Evolutionary conservation across 1,140 invertebrate species (phyloP), one percentile per base, ranked within the genome.

Genomic region (Tenebrio molitor): DNA sequence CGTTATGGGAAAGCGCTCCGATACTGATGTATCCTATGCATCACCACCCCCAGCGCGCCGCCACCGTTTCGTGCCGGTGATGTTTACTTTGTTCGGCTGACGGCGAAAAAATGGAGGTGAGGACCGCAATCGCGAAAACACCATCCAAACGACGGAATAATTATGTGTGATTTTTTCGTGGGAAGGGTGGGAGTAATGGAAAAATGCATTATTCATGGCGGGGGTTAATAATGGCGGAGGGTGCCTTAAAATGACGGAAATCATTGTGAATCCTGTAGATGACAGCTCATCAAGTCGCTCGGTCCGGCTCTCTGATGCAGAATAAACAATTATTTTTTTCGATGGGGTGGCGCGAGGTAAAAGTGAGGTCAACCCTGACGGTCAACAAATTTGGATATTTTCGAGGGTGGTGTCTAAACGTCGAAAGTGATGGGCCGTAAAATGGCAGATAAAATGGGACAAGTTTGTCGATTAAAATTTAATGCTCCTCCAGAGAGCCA

Each of bases 1-100:
- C 50, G 50, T 58, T 58, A 58, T 58, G 50, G 23, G 21, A 58
- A 2, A 15, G 12, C 50, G 25, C 50, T 58, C 23, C 50, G 23
- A 58, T 58, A 58, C 50, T 58, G 50, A 58, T 58, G 50, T 58
- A 58, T 58, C 23, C 19, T 29, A 58, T 58, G 50, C 50, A 58
- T 58, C 23, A 25, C 50, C 3, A 15, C 29, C 50, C 25, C 50
- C 23, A 25, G 50, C 21, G 50, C 25, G 15, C 50, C 50, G 50
- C 29, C 50, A 58, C 25, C 50, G 15, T 58, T 58, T 58, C 50
- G 29, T 58, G 23, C 23, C 29, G 12, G 21, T 46, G 17, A 46
- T 58, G 50, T 58, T 58, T 58, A 29, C 50, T 58, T 58, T 58
- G 50, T 58, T 58, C 50, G 7, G 12, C 36, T 7, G 36, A 39